These are phyloP conservation scores for Lasiommata megera DNA, from an alignment of 2,888 invertebrate genomes.

Conservation along the genomic window DNA sequence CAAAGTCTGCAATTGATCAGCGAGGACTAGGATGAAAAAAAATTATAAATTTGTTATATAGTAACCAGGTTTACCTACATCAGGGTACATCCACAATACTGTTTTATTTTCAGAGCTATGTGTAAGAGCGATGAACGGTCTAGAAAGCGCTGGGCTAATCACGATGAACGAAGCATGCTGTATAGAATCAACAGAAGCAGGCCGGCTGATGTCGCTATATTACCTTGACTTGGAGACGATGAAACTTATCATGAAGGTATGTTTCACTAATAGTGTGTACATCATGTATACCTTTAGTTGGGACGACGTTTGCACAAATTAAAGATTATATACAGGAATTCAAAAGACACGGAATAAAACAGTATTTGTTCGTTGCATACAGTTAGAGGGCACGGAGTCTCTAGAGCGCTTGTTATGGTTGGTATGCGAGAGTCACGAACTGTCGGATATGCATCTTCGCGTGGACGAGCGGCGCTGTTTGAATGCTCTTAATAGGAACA, in stretches of 20 bases:
- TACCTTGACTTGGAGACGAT: conserved; percentile 87
- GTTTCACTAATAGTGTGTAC: too few species aligned
- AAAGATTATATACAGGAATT: too few species aligned
- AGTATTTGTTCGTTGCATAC: conserved; percentile 14
- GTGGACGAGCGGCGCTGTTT: conserved; percentile 85
- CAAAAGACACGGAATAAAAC: too few species aligned
- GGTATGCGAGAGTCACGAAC: conserved; percentile 84
- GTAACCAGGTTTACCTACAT: too few species aligned
- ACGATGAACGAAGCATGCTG: conserved; percentile 79
- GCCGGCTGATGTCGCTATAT: conserved; percentile 87
- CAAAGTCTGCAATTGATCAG: too few species aligned
- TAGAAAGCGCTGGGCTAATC: conserved; percentile 84
- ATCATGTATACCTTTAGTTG: not conserved
- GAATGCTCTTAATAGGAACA: conserved; percentile 85
- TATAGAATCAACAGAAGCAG: conserved; percentile 83
- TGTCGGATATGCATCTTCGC: conserved; percentile 85
- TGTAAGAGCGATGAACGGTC: conserved; percentile 85
- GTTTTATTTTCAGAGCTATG: conserved; percentile 82
- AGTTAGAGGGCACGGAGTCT: conserved; percentile 82
- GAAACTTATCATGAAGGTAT: conserved; percentile 85
- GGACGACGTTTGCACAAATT: too few species aligned
- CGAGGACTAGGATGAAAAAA: too few species aligned
- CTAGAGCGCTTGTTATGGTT: conserved; percentile 77
- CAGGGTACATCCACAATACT: too few species aligned
- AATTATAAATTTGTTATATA: too few species aligned